Percentiles rank a stretch among this genome's conserved stretches.
These are phyloP conservation scores for Calidris pygmaea DNA, from an alignment of 2,113 vertebrate genomes.

Conservation along the genomic window DNA sequence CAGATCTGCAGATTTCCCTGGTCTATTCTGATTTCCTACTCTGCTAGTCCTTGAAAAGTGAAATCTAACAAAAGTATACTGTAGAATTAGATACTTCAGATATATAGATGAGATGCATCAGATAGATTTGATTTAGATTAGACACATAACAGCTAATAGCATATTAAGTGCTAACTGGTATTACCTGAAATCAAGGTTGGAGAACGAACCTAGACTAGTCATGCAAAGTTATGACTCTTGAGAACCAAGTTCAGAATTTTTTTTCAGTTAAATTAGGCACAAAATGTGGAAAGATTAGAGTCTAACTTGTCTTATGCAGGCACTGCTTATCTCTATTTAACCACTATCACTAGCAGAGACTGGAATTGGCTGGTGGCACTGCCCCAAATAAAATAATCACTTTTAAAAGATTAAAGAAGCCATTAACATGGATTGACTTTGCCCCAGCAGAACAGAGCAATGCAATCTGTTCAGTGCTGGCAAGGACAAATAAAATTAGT, in stretches of 20 bases:
- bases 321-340: neutral
- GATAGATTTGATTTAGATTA: neutral
- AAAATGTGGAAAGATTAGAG: neutral
- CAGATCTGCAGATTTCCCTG: neutral
- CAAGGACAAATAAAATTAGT: conserved; percentile 12
- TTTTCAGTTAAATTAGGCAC: neutral
- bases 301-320: neutral
- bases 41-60: neutral
- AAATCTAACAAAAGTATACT: neutral
- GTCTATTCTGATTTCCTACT: neutral
- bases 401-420: conserved; percentile 46
- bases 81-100: neutral
- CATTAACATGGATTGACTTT: neutral
- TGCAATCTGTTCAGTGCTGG: neutral
- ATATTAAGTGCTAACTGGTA: neutral
- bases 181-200: neutral
- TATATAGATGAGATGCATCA: neutral
- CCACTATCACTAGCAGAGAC: neutral
- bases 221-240: neutral
- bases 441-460: neutral
- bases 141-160: neutral
- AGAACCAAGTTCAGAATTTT: neutral
- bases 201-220: neutral
- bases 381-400: conserved; percentile 18
- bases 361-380: neutral